A percentile compares a stretch with the other conserved stretches of the same genome.
phyloP scores from a whole-genome alignment of 2,113 vertebrate species.

The Terrapene triunguis region DNA sequence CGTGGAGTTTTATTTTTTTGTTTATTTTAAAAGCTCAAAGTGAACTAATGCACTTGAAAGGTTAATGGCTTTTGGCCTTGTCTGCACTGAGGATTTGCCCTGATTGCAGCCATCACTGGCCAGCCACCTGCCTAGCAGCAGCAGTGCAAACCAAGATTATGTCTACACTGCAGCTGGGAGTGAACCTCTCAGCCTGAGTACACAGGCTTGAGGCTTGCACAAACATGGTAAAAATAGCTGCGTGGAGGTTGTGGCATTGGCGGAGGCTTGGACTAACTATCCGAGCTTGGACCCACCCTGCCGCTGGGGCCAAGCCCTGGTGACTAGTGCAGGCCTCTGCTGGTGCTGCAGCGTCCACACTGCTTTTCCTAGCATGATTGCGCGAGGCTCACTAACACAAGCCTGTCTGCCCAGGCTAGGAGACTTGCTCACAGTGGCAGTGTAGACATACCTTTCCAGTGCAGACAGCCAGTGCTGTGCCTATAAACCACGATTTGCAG shows the following conservation, averaged over 20 bases:
- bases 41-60: neutral
- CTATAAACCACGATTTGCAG: neutral
- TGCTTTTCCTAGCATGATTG: neutral
- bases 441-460: neutral
- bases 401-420: neutral
- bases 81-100: neutral
- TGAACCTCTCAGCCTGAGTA: neutral
- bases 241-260: neutral
- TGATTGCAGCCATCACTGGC: neutral
- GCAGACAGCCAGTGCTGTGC: rapidly evolving
- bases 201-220: neutral
- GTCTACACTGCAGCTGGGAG: neutral
- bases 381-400: neutral
- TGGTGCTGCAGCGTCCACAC: neutral
- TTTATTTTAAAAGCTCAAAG: neutral
- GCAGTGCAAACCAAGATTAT: neutral
- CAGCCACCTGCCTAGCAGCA: neutral
- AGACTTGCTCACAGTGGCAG: neutral
- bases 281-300: neutral
- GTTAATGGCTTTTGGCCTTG: neutral
- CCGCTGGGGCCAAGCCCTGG: no score
- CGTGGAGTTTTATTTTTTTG: neutral
- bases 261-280: neutral
- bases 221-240: neutral
- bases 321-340: no score